Evolutionary conservation across 1,140 invertebrate genomes (phyloP).

Genomic region (Drosophila burlai): DNA sequence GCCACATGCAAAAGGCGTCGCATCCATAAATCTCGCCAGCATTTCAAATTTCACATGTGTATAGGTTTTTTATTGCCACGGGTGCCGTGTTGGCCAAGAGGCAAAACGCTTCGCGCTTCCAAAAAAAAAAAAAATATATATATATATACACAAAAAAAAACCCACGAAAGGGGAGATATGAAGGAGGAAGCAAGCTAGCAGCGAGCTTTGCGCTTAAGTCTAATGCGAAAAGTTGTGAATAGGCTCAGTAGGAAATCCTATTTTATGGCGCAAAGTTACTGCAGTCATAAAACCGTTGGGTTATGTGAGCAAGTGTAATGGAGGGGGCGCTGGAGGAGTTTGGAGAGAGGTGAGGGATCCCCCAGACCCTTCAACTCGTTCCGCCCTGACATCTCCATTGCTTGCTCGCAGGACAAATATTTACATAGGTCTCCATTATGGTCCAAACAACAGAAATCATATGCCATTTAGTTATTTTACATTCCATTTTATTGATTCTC

Average conservation of each 20-base stretch:
- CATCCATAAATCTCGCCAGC: slow-evolving; percentile 74
- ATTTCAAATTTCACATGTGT: slow-evolving; percentile 82
- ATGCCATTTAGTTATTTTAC: slow-evolving; percentile 12
- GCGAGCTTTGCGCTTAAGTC: slow-evolving; percentile 81
- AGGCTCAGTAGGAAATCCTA: slow-evolving; percentile 83
- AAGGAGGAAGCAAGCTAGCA: slow-evolving; percentile 39
- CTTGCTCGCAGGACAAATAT: slow-evolving; percentile 24
- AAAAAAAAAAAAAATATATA: slow-evolving; percentile 29
- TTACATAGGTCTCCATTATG: slow-evolving; percentile 15
- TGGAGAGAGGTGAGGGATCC: neutral
- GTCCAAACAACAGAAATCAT: slow-evolving; percentile 22
- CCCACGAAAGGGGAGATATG: slow-evolving; percentile 18
- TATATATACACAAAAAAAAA: slow-evolving; percentile 16
- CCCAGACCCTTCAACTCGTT: slow-evolving; percentile 33
- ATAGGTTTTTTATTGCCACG: slow-evolving; percentile 77
- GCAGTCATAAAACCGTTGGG: slow-evolving; percentile 80
- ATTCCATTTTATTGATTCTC: slow-evolving; percentile 10
- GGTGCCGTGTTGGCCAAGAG: slow-evolving; percentile 41
- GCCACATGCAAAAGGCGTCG: slow-evolving; percentile 46
- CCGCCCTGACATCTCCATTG: slow-evolving; percentile 25
- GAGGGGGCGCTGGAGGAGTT: neutral
- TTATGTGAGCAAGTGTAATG: slow-evolving; percentile 34
- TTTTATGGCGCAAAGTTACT: slow-evolving; percentile 83
- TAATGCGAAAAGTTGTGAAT: slow-evolving; percentile 84
- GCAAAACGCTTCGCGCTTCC: slow-evolving; percentile 59